Evolutionary conservation across 1,140 invertebrate genomes (phyloP).

Genomic region (Odontomachus brunneus): DNA sequence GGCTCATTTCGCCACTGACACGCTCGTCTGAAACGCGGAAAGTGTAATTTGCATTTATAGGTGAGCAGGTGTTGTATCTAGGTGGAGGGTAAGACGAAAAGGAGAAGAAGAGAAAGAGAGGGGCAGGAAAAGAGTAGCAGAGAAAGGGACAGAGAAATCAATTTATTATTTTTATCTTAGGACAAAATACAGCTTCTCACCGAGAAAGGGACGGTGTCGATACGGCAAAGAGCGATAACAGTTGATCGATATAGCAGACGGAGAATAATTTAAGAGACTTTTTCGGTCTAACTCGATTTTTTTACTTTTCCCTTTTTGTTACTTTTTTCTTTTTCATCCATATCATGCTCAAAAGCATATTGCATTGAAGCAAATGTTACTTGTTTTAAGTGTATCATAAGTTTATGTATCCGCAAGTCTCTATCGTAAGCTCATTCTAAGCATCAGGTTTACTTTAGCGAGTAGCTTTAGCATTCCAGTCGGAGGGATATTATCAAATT

Average conservation of each 20-base stretch:
- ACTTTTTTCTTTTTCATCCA: no score
- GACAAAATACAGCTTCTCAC: not conserved
- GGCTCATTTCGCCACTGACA: slow-evolving; percentile 37
- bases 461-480: no score
- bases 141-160: not conserved
- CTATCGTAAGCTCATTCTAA: no score
- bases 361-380: no score
- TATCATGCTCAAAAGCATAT: no score
- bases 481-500: no score
- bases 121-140: not conserved
- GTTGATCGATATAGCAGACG: slow-evolving; percentile 18
- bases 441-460: no score
- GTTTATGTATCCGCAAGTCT: no score
- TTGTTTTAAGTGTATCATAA: no score
- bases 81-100: slow-evolving; percentile 13
- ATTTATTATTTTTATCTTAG: slow-evolving; percentile 30
- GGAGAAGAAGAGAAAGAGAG: not conserved
- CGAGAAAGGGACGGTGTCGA: not conserved
- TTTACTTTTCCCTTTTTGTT: no score
- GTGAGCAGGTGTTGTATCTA: slow-evolving; percentile 45
- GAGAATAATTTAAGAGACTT: not conserved
- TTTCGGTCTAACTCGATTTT: not conserved
- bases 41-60: slow-evolving; percentile 47
- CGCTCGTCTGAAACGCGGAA: slow-evolving; percentile 41
- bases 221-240: not conserved